Percentiles rank a stretch among this genome's conserved stretches.
These are phyloP conservation scores for Tinamus guttatus DNA, from an alignment of 2,113 vertebrate species.

Conservation along the genomic window DNA sequence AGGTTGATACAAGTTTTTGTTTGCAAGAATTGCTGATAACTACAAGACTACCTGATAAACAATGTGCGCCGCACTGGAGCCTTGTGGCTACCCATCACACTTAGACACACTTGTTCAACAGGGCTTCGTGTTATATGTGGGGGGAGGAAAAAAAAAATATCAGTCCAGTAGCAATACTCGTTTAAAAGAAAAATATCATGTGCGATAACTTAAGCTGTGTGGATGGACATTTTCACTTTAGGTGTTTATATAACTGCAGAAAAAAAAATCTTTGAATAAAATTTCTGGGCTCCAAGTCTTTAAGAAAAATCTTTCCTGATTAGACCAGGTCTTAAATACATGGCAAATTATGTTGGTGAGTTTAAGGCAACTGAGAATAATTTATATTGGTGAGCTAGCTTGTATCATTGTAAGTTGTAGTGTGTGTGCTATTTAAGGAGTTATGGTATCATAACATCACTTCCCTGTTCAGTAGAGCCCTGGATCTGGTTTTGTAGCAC, in stretches of 20 bases:
- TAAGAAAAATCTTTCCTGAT: slow-evolving; percentile 55
- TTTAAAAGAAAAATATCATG: neutral
- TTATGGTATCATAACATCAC: neutral
- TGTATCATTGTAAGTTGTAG: neutral
- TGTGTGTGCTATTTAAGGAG: neutral
- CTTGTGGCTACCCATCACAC: neutral
- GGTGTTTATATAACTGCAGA: neutral
- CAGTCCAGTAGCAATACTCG: neutral
- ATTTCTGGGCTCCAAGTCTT: neutral
- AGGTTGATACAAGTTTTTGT: rapidly evolving
- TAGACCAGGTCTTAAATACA: slow-evolving; percentile 44
- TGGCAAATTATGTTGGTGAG: neutral
- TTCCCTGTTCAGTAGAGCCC: neutral
- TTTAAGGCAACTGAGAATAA: neutral
- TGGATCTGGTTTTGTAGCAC: too few relatives aligned
- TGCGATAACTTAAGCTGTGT: neutral
- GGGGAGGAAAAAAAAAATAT: neutral
- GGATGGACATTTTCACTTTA: neutral
- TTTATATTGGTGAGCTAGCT: neutral
- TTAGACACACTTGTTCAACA: neutral
- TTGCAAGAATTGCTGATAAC: neutral
- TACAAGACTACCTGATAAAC: neutral
- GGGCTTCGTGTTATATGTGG: too few relatives aligned
- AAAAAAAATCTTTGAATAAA: neutral
- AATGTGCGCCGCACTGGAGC: neutral